Evolutionary conservation across 1,140 invertebrate species (phyloP).

Genomic region (Homarus americanus): DNA sequence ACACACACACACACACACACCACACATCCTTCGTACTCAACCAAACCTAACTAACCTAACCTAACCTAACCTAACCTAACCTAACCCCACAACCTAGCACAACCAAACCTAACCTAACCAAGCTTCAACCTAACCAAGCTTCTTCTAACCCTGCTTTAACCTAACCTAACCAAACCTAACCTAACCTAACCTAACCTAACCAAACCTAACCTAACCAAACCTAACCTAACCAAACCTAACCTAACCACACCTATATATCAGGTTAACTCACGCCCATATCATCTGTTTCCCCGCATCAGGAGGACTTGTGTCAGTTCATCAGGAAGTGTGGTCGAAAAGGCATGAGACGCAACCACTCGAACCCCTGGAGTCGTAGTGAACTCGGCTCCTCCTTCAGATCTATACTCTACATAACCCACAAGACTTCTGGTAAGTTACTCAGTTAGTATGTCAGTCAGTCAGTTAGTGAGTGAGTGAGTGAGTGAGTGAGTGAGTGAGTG

Average conservation of each 20-base stretch:
- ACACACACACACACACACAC: too few species aligned
- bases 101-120: not conserved
- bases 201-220: not conserved
- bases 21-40: not conserved
- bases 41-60: not conserved
- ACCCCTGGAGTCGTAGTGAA: constrained; percentile 27
- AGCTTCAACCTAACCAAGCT: not conserved
- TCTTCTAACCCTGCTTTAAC: not conserved
- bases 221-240: not conserved
- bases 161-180: not conserved
- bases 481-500: too few species aligned
- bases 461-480: too few species aligned
- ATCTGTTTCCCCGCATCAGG: too few species aligned
- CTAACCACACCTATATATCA: not conserved
- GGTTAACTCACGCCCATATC: not conserved
- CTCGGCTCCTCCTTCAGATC: constrained; percentile 64
- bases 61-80: not conserved
- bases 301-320: constrained; percentile 27
- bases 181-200: constrained; percentile 4
- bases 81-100: not conserved
- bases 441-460: too few species aligned
- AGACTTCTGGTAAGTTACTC: constrained; percentile 41
- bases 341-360: not conserved
- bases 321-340: constrained; percentile 9
- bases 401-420: constrained; percentile 65